Evolutionary conservation across 2,113 vertebrate genomes (phyloP).

Genomic region (Tiliqua scincoides): DNA sequence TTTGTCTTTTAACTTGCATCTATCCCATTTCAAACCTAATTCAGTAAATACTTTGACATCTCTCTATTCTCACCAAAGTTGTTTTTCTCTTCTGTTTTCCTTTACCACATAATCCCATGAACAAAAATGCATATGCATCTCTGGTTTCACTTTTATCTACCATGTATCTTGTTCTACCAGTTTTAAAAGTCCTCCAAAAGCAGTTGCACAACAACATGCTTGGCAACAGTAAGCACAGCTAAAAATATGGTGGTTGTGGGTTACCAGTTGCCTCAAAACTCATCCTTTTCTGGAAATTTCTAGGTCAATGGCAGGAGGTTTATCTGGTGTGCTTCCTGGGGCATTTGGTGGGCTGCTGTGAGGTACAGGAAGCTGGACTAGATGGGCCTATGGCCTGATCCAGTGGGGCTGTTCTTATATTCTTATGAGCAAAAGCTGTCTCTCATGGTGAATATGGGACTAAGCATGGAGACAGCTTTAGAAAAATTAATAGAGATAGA

Average conservation of each 20-base stretch:
- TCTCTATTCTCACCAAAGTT: not conserved
- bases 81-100: not conserved
- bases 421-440: not conserved
- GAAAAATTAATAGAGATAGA: not conserved
- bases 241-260: slow-evolving; percentile 2
- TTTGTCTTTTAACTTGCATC: slow-evolving; percentile 24
- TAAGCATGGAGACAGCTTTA: not conserved
- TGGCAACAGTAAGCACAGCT: slow-evolving; percentile 48
- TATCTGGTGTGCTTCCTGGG: too few species aligned
- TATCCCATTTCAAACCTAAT: slow-evolving; percentile 4
- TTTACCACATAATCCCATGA: not conserved
- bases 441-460: not conserved
- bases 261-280: not conserved
- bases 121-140: slow-evolving; percentile 24
- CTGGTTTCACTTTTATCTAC: slow-evolving; percentile 61
- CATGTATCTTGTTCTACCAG: slow-evolving; percentile 66
- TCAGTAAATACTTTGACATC: not conserved
- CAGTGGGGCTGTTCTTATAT: too few species aligned
- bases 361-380: too few species aligned
- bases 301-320: not conserved
- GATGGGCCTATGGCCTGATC: too few species aligned
- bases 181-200: slow-evolving; percentile 60
- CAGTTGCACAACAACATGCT: slow-evolving; percentile 58
- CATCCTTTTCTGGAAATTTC: not conserved
- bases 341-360: too few species aligned